Base-by-base conservation (phyloP, 37 sponge, comb jelly and placozoan genomes). In the Petrosia ficiformis region DNA sequence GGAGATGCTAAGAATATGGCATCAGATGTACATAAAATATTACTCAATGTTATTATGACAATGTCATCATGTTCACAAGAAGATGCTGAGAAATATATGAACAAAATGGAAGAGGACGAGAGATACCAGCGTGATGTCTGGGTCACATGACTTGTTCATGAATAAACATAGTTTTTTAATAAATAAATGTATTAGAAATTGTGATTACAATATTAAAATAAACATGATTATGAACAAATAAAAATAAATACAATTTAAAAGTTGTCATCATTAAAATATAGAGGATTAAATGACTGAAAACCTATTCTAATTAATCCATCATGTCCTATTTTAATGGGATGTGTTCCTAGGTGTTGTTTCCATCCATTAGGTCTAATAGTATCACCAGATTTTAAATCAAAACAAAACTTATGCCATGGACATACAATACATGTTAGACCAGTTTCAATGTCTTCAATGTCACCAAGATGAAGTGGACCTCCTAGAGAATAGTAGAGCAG, bases 371-470 rank as follows among this genome's bases (percentile, higher is more conserved):
- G 86, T 19, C 68, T 31, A 16, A 85, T 72, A 38, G 57, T 78
- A 37, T 37, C 57, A 1, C 86, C 86, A 8, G 69, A 56, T 6
- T n/a, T 43, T 1, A 85, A 59, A 5, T 78, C 74, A 67, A 85
- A 85, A 36, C 76, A 74, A 77, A 74, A 85, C 43, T 85, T 72
- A 57, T 85, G 86, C 86, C 86, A 85, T 6, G 86, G 86, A 66
- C 86, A 85, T 25, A 71, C 39, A 14, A 85, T 41, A 30, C 79
- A 42, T 3, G 38, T 42, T 34, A 64, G 38, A 19, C 59, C 68
- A 63, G 56, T 36, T 25, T 57, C 24, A n/a, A 77, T 44, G 38
- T 85, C 86, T 74, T 85, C 86, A 56, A 85, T 85, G 60, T 85
- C 86, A 24, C 86, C 86, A n/a, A 78, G 30, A 33, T 85, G 79